Base-by-base conservation (phyloP, 2,797 vertebrate genomes). In the Acrossocheilus fasciatus region DNA sequence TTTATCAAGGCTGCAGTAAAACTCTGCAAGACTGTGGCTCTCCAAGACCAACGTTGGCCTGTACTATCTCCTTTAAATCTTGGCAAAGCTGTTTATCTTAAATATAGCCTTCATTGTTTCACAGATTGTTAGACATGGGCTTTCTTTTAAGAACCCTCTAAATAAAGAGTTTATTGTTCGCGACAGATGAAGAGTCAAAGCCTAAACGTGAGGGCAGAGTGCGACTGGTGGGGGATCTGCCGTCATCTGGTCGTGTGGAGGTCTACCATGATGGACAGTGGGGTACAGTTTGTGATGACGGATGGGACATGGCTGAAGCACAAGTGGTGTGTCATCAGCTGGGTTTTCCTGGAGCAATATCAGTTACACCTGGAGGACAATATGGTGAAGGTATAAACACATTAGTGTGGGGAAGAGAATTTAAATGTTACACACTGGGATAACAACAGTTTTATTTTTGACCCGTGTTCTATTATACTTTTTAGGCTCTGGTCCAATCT, bases 271-370 rank as follows among this genome's bases (percentile, higher is more conserved):
- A 90, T 2, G 93, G 93, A 2, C 30, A 83, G 77, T 96, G 95
- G 95, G 95, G 95, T n/a, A 95, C 95, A 0, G 92, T 95, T 79
- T 96, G 95, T 83, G 94, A 95, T 8, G 94, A 95, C 10, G 87
- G 77, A 23, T 96, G 94, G 94, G 94, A 91, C 45, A 47, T 93
- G 52, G 30, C 64, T 1, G 93, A 95, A 47, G 93, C 94, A 0
- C 86, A 85, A 72, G 94, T 95, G 84, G 94, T 95, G 82, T 95
- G 95, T 89, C 92, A 90, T 23, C 94, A 96, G 88, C 93, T 96
- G 82, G 88, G 89, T n/a, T 96, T 94, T 83, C 89, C 82, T 1
- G 89, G 90, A 20, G 95, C 93, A n/a, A 87, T 82, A 75, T 89
- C 91, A n/a, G 89, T 91, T 6, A 74, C 88, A 4, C 0, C 26